These are phyloP conservation scores for Stenoptilia bipunctidactyla DNA, from an alignment of 2,888 invertebrate species.

Conservation along the genomic window DNA sequence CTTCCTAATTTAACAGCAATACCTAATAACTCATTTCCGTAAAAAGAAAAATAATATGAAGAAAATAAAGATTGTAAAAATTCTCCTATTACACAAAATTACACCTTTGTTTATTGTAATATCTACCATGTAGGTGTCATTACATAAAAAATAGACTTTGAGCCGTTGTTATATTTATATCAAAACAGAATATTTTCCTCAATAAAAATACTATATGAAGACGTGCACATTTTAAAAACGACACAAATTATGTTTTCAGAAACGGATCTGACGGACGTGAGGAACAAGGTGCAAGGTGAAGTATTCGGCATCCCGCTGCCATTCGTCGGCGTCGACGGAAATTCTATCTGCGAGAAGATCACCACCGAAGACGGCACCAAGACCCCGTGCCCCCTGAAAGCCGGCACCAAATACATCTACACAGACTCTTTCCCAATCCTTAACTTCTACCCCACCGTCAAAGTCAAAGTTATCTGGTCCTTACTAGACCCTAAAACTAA, in stretches of 20 bases:
- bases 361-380: slow-evolving; percentile 68
- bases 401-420: slow-evolving; percentile 77
- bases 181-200: too few species aligned
- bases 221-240: too few species aligned
- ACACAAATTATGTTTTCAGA: slow-evolving; percentile 46
- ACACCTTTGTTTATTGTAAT: too few species aligned
- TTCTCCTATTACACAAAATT: too few species aligned
- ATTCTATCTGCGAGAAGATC: slow-evolving; percentile 75
- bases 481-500: slow-evolving; percentile 45
- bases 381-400: slow-evolving; percentile 77
- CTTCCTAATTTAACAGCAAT: too few species aligned
- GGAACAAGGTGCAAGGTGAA: slow-evolving; percentile 73
- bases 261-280: slow-evolving; percentile 62
- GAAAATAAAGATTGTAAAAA: too few species aligned
- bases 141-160: too few species aligned
- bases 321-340: slow-evolving; percentile 82
- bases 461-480: slow-evolving; percentile 75
- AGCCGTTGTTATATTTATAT: too few species aligned
- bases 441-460: slow-evolving; percentile 58
- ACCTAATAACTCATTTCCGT: too few species aligned
- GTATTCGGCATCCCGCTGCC: slow-evolving; percentile 76
- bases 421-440: slow-evolving; percentile 73
- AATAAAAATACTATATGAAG: too few species aligned
- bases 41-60: too few species aligned
- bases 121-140: too few species aligned